Evolutionary conservation across 2,888 invertebrate species (phyloP), one percentile per base, ranked within the genome.

Genomic region (Zygogramma bicolorata): DNA sequence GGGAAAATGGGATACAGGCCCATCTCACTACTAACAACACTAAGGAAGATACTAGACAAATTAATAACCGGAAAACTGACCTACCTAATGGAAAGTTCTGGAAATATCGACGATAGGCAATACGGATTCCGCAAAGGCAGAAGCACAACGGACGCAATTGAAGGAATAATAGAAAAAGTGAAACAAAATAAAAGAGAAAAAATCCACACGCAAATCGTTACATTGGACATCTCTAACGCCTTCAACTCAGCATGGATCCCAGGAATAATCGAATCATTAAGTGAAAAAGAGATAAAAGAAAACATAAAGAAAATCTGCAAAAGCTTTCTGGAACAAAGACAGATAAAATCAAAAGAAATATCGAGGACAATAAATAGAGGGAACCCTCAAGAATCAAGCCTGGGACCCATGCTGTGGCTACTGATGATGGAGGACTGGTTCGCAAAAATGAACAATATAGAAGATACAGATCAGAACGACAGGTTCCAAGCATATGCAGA

Each of bases 331-430:
- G 38, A 57, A 6, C 8, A 42, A 4, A 65, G 42, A 20, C 1
- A 18, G 3, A 40, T 15, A 57, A 20, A 31, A 22, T 29, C n/a
- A 1, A 49, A 49, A 31, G 22, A 25, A 13, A 58, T 13, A 10
- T 38, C 6, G n/a, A 3, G 10, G 3, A 65, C 18, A n/a, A 58
- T 27, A 34, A 18, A 4, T 18, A 38, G 40, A 22, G 70, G 65
- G 20, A 58, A 58, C 15, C 62, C 69, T 6, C 63, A 69, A 38
- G 63, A 63, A 1, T 69, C 65, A 2, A 66, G 66, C 18, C 65
- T 70, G 0, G 70, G 65, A 15, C 70, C 70, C 5, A 46, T 42
- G 0, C 20, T 70, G 18, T 70, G 70, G 70, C 57, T 58, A n/a
- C 1, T 58, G 10, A 38, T 65, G 3, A 70, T 70, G 65, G 53